phyloP scores from a whole-genome alignment of 2,888 invertebrate species.

The Frankliniella fusca region DNA sequence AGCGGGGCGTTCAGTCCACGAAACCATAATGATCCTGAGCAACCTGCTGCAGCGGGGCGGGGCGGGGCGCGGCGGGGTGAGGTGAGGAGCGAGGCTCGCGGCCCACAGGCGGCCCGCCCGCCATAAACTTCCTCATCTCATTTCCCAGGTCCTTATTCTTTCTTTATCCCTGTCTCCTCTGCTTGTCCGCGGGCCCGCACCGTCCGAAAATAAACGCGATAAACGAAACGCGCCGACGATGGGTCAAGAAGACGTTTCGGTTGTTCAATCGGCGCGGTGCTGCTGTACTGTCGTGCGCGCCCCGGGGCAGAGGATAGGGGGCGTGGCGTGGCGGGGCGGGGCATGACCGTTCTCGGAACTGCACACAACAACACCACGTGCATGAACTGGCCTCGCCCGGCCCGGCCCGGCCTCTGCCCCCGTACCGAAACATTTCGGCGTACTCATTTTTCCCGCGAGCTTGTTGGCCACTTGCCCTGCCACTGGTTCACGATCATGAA shows the following conservation, averaged over 20 bases:
- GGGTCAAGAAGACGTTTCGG: no score
- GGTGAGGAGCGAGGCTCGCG: not conserved
- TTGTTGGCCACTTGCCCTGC: not conserved
- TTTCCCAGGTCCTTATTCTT: not conserved
- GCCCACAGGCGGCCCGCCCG: not conserved
- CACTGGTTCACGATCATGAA: not conserved
- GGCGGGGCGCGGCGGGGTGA: not conserved
- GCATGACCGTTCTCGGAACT: not conserved
- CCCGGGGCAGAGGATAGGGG: not conserved
- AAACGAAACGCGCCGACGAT: not conserved
- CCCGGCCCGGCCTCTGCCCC: no score
- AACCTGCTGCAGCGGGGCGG: not conserved
- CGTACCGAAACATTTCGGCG: not conserved
- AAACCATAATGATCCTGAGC: constrained; percentile 16
- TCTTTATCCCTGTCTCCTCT: not conserved
- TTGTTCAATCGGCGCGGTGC: no score
- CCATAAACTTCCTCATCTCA: constrained; percentile 24
- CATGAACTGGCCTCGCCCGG: not conserved
- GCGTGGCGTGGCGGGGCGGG: not conserved
- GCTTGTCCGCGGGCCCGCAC: not conserved
- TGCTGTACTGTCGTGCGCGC: no score
- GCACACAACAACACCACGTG: no score
- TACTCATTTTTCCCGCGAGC: not conserved
- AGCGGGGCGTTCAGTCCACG: not conserved
- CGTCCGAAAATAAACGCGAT: not conserved